phyloP scores from a whole-genome alignment of 2,888 invertebrate species.

The Drosophila paramelanica region DNA sequence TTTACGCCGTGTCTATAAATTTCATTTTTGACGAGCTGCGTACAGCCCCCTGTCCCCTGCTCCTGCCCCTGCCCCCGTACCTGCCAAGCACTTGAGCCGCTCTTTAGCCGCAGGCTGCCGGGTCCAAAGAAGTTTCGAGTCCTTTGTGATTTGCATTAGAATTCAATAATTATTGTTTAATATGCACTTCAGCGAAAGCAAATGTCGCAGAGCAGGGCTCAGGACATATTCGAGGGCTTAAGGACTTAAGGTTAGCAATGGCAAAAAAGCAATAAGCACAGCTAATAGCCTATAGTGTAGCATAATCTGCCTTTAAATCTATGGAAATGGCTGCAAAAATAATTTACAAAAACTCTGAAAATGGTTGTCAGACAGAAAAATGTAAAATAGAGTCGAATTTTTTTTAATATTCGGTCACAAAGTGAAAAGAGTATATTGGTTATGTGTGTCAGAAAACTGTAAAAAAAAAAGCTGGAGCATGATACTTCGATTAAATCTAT shows the following conservation, averaged over 20 bases:
- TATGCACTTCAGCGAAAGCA: constrained; percentile 56
- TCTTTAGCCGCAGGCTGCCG: constrained; percentile 21
- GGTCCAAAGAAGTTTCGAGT: constrained; percentile 11
- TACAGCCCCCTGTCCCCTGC: background rate
- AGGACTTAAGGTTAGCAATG: background rate
- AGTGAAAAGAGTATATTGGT: too few species aligned
- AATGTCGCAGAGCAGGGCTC: constrained; percentile 44
- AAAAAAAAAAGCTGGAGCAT: too few species aligned
- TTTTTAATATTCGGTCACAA: too few species aligned
- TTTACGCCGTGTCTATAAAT: constrained; percentile 72
- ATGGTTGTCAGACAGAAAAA: too few species aligned
- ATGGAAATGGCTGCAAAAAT: too few species aligned
- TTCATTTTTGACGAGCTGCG: constrained; percentile 66
- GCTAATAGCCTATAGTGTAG: background rate
- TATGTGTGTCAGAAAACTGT: too few species aligned
- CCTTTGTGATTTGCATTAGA: constrained; percentile 64
- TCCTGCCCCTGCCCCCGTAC: background rate
- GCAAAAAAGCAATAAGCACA: background rate
- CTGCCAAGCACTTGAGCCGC: constrained; percentile 45
- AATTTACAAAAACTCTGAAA: too few species aligned
- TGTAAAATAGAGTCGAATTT: too few species aligned
- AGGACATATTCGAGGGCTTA: background rate
- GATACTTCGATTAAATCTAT: too few species aligned
- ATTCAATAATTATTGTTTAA: constrained; percentile 75
- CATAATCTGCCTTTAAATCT: background rate